phyloP scores from a whole-genome alignment of 2,888 invertebrate species.

The Dryadula phaetusa region DNA sequence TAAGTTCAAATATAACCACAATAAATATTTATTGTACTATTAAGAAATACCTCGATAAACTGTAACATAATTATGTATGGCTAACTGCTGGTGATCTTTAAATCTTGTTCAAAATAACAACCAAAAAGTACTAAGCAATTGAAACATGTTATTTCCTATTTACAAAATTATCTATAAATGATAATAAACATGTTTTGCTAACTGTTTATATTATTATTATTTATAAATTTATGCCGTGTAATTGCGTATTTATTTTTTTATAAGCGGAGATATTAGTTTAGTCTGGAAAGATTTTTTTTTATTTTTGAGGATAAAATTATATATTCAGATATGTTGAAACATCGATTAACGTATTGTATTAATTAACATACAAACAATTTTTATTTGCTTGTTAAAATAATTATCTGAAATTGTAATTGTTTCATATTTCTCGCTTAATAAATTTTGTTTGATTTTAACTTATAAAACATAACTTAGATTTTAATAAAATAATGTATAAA shows the following conservation, averaged over 20 bases:
- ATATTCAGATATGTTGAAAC: not conserved
- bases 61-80: not conserved
- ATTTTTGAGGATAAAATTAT: not conserved
- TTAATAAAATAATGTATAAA: too few species aligned
- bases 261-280: too few species aligned
- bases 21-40: not conserved
- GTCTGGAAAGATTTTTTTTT: not conserved
- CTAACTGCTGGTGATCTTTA: conserved; percentile 4
- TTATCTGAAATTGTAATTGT: not conserved
- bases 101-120: conserved; percentile 5
- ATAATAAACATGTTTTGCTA: not conserved
- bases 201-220: not conserved
- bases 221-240: not conserved
- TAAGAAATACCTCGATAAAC: conserved; percentile 6
- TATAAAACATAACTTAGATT: too few species aligned
- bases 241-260: not conserved
- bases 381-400: not conserved
- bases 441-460: not conserved
- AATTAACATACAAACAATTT: not conserved
- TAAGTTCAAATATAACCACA: conserved; percentile 25
- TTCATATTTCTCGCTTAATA: not conserved
- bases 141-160: conserved; percentile 1
- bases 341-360: not conserved
- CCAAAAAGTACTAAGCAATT: not conserved
- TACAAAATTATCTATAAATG: not conserved